Evolutionary conservation across 2,113 vertebrate species (phyloP), one percentile per base, ranked within the genome.

Genomic region (Rattus norvegicus): DNA sequence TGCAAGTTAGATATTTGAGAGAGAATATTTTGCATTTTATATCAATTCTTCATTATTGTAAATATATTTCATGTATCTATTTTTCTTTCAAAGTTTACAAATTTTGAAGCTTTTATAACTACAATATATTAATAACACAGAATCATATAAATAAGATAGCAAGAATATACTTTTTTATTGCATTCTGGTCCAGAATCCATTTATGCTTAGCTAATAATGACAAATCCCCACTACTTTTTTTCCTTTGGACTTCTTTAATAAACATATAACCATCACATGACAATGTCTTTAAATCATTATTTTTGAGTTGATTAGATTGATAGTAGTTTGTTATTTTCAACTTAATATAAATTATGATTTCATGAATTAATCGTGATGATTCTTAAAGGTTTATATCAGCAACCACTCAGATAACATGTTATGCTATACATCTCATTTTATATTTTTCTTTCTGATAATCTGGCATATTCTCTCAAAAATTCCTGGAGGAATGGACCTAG

Each of bases 391-490:
- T 3, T 4, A 43, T 76, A 84, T 89, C 36, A 47, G 92, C 5
- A 88, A 77, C 7, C 2, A 69, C 1, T 95, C 5, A 81, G 76
- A 91, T 4, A 49, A 39, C 2, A 63, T 43, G n/a, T 20, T 54
- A 12, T 16, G 20, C 56, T 59, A 33, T 13, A 75, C 81, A 47
- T 88, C 52, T 91, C 80, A 12, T 52, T 70, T 86, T 94, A 88
- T 69, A 43, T 10, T 49, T 43, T 43, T 4, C 88, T 73, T 81
- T 20, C n/a, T 72, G 65, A 16, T 92, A 0, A 70, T 86, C 83
- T 93, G 61, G 28, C 70, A 22, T 47, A 79, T 95, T 87, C 26
- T 80, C 36, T 96, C 30, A 73, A 91, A 76, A 95, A 81, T 49
- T 67, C 39, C 47, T 65, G 72, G 7, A 96, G 33, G 76, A 6